A percentile compares a stretch with the other conserved stretches of the same genome.
Evolutionary conservation across 2,113 vertebrate species (phyloP).

Genomic region (Scomber japonicus): DNA sequence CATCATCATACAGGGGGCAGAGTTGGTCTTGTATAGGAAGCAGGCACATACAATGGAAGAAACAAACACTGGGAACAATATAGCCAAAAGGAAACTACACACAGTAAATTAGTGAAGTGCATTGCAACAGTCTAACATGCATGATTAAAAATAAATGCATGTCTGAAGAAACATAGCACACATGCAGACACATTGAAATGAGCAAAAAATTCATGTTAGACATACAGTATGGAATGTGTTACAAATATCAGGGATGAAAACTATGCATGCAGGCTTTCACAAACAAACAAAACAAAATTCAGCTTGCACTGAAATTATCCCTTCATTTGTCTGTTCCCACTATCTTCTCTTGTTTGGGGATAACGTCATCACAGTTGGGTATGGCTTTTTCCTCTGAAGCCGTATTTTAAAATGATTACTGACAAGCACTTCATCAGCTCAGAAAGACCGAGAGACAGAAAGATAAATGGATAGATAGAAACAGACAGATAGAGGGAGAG

Average conservation of each 20-base stretch:
- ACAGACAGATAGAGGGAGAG: slow-evolving; percentile 8
- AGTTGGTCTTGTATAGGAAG: slow-evolving; percentile 22
- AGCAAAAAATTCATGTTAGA: neutral
- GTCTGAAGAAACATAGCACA: neutral
- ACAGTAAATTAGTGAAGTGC: slow-evolving; percentile 12
- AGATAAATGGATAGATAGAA: slow-evolving; percentile 27
- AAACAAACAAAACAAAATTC: slow-evolving; percentile 7
- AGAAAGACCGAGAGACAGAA: slow-evolving; percentile 20
- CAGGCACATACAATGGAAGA: slow-evolving; percentile 38
- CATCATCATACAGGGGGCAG: slow-evolving; percentile 14
- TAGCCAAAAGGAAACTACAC: slow-evolving; percentile 18
- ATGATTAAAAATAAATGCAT: slow-evolving; percentile 37
- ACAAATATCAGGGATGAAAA: slow-evolving; percentile 15
- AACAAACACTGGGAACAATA: slow-evolving; percentile 32
- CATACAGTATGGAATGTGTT: neutral
- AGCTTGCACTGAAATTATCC: slow-evolving; percentile 17
- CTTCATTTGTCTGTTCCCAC: slow-evolving; percentile 23
- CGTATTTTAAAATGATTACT: slow-evolving; percentile 21
- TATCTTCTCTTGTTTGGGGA: slow-evolving; percentile 21
- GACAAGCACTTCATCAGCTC: slow-evolving; percentile 25
- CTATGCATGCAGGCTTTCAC: slow-evolving; percentile 32
- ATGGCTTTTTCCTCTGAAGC: slow-evolving; percentile 4
- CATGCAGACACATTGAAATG: slow-evolving; percentile 25
- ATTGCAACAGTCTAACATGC: slow-evolving; percentile 24
- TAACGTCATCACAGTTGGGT: slow-evolving; percentile 11